Base-by-base conservation (phyloP, 2,113 vertebrate genomes). In the Sorex araneus region DNA sequence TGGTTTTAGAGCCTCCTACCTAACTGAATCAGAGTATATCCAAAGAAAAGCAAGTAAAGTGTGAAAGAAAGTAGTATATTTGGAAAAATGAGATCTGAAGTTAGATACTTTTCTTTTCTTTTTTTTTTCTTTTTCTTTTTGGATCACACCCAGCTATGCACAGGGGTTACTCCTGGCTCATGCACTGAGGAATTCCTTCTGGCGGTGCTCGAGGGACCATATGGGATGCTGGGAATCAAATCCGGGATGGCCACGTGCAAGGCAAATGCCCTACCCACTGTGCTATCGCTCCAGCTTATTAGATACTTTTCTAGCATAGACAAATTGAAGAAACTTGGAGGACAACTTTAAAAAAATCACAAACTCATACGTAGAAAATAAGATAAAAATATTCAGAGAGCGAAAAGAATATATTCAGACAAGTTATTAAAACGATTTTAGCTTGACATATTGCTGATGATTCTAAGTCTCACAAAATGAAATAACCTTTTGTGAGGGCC, bases 331-430 rank as follows among this genome's bases (percentile, higher is more conserved):
- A 57, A 32, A 81, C 4, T 47, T 71, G 12, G 83, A 89, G 94
- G 63, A 47, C 5, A 87, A 60, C 1, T 19, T 93, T 71, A 90
- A 90, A 83, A 83, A 67, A 93, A 75, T 45, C 8, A 71, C 84
- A 91, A 50, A 57, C 11, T 60, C 13, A 75, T 40, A 70, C 0
- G 0, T 5, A 75, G n/a, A 4, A 82, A 89, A 77, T 84, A 4
- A 83, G 32, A n/a, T 25, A 19, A 67, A 11, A 12, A 77, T 28
- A 87, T 8, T 3, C 50, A 90, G 40, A 81, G 18, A 8, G 11
- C 16, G 69, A 3, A 18, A 0, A 83, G 32, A 73, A 5, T 50
- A 36, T 27, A 81, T 6, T 30, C 27, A 84, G 77, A 30, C 0
- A 70, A 84, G 21, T 79, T 78, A 90, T 34, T 47, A 60, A 60